A percentile compares a stretch with the other conserved stretches of the same genome.
These are phyloP conservation scores for Drosophila mercatorum DNA, from an alignment of 2,888 invertebrate species.

Conservation along the genomic window DNA sequence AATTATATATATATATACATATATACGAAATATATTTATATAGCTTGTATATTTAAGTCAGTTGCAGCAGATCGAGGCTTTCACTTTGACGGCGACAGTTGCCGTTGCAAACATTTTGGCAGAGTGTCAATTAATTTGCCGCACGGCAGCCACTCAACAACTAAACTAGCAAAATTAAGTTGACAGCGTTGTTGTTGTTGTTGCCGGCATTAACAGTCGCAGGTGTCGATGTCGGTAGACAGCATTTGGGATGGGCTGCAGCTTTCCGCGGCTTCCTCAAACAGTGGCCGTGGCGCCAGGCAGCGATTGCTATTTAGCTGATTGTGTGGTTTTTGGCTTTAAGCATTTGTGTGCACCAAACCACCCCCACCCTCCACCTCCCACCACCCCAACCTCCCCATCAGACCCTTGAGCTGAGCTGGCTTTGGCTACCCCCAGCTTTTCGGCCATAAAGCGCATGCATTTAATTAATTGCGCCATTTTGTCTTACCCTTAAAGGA, in stretches of 20 bases:
- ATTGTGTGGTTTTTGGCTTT: conserved; percentile 75
- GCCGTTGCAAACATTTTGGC: conserved; percentile 71
- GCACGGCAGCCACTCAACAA: conserved; percentile 58
- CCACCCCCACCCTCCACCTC: neutral
- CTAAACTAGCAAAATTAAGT: conserved; percentile 75
- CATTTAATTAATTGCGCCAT: conserved; percentile 73
- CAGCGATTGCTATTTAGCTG: conserved; percentile 75
- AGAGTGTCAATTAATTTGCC: conserved; percentile 74
- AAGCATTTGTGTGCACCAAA: conserved; percentile 47
- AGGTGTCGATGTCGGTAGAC: conserved; percentile 68
- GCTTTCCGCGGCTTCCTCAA: conserved; percentile 42
- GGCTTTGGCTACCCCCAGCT: neutral
- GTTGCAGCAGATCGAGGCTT: conserved; percentile 10
- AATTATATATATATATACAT: neutral
- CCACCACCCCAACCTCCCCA: too few relatives aligned
- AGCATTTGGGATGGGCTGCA: conserved; percentile 21
- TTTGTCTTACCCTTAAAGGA: conserved; percentile 59
- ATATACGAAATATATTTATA: neutral
- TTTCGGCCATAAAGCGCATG: conserved; percentile 66
- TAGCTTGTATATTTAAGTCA: neutral
- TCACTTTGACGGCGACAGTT: conserved; percentile 39
- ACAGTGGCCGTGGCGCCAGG: conserved; percentile 27
- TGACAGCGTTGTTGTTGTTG: conserved; percentile 47
- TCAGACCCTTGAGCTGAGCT: neutral
- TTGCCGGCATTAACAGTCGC: conserved; percentile 27